Evolutionary conservation across 2,888 invertebrate genomes (phyloP).

Genomic region (Chloromyia formosa): DNA sequence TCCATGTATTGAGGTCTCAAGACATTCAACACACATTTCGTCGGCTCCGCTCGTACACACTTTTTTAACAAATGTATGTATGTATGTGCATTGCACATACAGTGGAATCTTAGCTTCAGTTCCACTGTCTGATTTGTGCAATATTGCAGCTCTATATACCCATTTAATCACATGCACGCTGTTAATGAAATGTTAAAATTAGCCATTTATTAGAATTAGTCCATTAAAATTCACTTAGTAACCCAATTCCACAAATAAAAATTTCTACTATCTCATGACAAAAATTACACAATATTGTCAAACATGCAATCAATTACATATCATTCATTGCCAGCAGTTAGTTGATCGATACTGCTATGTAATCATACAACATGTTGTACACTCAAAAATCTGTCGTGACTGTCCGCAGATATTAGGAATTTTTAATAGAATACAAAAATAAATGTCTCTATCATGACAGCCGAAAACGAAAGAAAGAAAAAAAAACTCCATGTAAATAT

Average conservation of each 20-base stretch:
- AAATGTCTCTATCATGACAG: background rate
- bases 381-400: slow-evolving; percentile 8
- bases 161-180: no score
- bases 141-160: no score
- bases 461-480: background rate
- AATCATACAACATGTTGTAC: background rate
- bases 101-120: no score
- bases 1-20: no score
- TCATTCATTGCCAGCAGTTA: background rate
- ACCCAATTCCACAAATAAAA: background rate
- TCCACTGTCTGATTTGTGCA: no score
- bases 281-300: slow-evolving; percentile 21
- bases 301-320: slow-evolving; percentile 25
- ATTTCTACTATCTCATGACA: slow-evolving; percentile 1
- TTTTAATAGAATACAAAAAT: slow-evolving; percentile 28
- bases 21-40: no score
- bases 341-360: slow-evolving; percentile 10
- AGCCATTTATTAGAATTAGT: background rate
- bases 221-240: background rate
- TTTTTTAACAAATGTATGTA: no score
- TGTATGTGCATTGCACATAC: no score
- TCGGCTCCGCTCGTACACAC: no score
- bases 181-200: no score
- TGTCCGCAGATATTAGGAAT: slow-evolving; percentile 23
- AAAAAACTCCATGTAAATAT: slow-evolving; percentile 12